A percentile compares a stretch with the other conserved stretches of the same genome.
These are phyloP conservation scores for Xiphias gladius DNA, from an alignment of 2,113 vertebrate species.

Conservation along the genomic window DNA sequence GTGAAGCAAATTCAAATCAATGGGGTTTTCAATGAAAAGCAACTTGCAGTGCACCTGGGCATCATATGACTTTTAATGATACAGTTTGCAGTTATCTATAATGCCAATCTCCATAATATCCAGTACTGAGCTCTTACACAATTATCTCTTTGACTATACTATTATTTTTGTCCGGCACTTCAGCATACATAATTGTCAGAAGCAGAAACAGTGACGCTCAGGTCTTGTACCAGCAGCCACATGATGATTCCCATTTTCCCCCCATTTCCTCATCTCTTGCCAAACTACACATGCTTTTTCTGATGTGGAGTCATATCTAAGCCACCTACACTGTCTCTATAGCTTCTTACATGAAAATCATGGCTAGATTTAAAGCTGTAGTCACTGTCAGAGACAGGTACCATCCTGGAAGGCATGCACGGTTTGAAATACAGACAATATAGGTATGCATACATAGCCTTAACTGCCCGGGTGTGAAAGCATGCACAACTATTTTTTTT, in stretches of 20 bases:
- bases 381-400: no score
- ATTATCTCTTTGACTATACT: constrained; percentile 28
- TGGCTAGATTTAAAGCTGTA: no score
- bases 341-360: background rate
- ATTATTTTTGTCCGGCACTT: constrained; percentile 32
- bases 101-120: constrained; percentile 31
- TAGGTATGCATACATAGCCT: background rate
- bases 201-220: constrained; percentile 24
- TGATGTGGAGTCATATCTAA: background rate
- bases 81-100: constrained; percentile 20
- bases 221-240: constrained; percentile 27
- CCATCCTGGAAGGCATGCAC: background rate
- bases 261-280: background rate
- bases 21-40: background rate
- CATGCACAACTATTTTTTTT: background rate
- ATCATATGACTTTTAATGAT: constrained; percentile 21
- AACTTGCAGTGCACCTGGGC: constrained; percentile 27
- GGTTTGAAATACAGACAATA: background rate
- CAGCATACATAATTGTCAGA: constrained; percentile 19
- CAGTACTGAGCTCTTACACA: constrained; percentile 1
- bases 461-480: background rate
- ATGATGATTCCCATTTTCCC: background rate
- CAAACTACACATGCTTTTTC: background rate
- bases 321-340: background rate
- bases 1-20: constrained; percentile 23